Base-by-base conservation (phyloP, 2,888 invertebrate genomes). In the Nematopogon swammerdamellus region DNA sequence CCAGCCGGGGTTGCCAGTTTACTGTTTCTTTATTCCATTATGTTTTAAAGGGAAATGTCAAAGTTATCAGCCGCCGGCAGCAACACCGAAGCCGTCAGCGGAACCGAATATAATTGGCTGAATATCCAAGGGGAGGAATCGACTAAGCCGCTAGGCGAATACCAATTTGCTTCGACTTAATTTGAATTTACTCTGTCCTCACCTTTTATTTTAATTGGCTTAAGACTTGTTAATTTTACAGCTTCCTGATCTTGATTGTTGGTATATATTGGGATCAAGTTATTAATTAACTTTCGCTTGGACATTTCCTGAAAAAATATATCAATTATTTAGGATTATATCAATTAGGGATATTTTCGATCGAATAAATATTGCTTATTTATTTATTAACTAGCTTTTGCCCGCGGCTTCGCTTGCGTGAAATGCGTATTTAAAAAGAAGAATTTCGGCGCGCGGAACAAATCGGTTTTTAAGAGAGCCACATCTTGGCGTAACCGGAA, bases 1-100 rank as follows among this genome's bases (percentile, higher is more conserved):
- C 63, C 54, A 60, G 59, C 58, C 63, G 65, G 69, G 68, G 72
- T 65, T 61, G 65, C 67, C 67, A 71, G 72, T 74, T 71, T 71
- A 74, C 74, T 72, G 74, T 75, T 76, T 74, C 76, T 76, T 77
- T 75, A 76, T 77, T 72, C 75, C 74, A 77, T 77, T 76, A 76
- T 74, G 68, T 67, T 73, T 71, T 72, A 74, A 75, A 73, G 67
- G 72, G 72, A 75, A 74, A 64, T 72, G 75, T 69, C 75, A 72
- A 67, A 70, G 73, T 67, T 75, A 76, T 76, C 76, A 65, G 63
- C 57, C 63, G 61, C 65, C 63, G 65, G 70, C 72, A 68, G 64
- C 57, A 36, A 14, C 36, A 14, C 36, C 36, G 36, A 36, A 3
- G 11, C 14, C 36, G 36, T 36, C 36, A 36, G 36, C 36, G 36